Evolutionary conservation across 2,113 vertebrate genomes (phyloP).

Genomic region (Uria lomvia): DNA sequence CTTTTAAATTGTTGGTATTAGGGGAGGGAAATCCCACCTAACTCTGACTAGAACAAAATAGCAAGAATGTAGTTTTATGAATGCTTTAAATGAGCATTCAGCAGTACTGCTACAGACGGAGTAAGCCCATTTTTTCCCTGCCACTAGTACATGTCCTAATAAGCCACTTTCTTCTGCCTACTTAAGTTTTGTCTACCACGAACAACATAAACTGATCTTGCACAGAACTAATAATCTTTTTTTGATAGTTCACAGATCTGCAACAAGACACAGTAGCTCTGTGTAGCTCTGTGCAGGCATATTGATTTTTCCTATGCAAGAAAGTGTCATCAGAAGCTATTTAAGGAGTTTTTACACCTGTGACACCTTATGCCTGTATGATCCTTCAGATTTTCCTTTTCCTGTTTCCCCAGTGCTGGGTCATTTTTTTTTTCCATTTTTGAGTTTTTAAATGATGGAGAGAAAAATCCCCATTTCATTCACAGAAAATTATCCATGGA

Average conservation of each 20-base stretch:
- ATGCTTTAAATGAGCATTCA: neutral
- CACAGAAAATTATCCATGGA: neutral
- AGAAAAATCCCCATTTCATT: neutral
- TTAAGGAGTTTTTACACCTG: neutral
- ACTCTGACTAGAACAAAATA: neutral
- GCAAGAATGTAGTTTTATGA: neutral
- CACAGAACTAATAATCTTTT: neutral
- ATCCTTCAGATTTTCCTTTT: neutral
- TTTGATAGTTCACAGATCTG: neutral
- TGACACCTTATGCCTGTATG: neutral
- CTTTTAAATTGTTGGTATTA: neutral
- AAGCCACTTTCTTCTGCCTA: neutral
- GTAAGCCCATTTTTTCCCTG: neutral
- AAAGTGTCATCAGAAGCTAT: neutral
- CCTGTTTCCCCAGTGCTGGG: neutral
- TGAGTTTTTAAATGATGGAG: neutral
- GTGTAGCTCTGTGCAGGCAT: neutral
- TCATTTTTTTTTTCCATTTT: fast-evolving
- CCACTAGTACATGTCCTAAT: neutral
- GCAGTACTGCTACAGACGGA: neutral
- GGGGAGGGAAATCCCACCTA: neutral
- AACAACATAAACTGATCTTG: neutral
- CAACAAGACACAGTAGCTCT: neutral
- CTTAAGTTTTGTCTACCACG: neutral
- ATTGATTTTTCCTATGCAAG: neutral